phyloP scores from a whole-genome alignment of 1,140 invertebrate species.

The Drosophila teissieri region DNA sequence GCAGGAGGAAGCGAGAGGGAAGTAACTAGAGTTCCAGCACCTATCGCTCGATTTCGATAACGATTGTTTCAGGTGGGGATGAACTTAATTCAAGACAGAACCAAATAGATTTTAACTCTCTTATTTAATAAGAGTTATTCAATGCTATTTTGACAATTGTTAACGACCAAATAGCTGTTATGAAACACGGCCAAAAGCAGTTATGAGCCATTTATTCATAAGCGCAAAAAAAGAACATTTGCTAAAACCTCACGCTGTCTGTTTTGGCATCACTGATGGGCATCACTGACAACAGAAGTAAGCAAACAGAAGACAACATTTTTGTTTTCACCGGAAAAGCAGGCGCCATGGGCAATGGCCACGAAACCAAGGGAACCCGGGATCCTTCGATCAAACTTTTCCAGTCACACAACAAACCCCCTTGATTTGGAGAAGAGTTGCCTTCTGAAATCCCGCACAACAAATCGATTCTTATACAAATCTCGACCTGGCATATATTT shows the following conservation, averaged over 20 bases:
- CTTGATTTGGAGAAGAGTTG: not conserved
- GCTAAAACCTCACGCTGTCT: not conserved
- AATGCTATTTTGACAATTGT: no score
- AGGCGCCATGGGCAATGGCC: not conserved
- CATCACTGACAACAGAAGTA: not conserved
- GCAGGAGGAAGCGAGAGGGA: constrained; percentile 8
- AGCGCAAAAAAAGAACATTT: not conserved
- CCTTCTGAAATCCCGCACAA: not conserved
- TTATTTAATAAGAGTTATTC: no score
- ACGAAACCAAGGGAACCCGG: constrained; percentile 27
- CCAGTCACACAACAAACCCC: not conserved
- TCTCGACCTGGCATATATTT: constrained; percentile 4
- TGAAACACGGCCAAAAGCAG: no score
- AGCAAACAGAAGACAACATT: not conserved
- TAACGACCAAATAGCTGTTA: no score
- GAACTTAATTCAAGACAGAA: not conserved
- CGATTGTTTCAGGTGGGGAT: not conserved
- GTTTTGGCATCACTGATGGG: not conserved
- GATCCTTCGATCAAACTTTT: constrained; percentile 44
- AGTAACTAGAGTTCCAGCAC: not conserved
- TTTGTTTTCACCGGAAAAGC: not conserved
- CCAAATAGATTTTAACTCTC: not conserved
- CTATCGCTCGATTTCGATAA: constrained; percentile 13
- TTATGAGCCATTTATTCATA: no score
- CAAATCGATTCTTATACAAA: not conserved